Percentiles rank a stretch among this genome's conserved stretches.
Conservation (phyloP, 1,140 invertebrate genomes). For the Heliconius melpomene region DNA sequence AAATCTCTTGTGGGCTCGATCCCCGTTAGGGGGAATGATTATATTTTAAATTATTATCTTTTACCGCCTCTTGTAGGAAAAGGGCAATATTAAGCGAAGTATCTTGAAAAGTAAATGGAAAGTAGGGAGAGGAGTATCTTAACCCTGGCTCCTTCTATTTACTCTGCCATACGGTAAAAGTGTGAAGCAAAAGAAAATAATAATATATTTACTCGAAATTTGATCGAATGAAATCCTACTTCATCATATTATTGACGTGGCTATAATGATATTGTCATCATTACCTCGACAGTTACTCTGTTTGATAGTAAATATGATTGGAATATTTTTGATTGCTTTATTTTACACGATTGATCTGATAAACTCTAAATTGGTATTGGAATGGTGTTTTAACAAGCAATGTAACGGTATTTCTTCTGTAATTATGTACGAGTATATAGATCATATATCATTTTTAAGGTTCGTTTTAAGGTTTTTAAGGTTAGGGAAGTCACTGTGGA, state of each 20-base stretch:
- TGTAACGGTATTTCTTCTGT: not conserved
- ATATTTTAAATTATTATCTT: too few relatives aligned
- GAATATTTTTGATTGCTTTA: slow-evolving; percentile 12
- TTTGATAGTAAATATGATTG: slow-evolving; percentile 9
- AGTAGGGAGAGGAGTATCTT: too few relatives aligned
- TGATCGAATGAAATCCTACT: not conserved
- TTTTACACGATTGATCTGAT: slow-evolving; percentile 1
- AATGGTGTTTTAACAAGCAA: slow-evolving; percentile 10
- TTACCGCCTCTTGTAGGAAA: too few relatives aligned
- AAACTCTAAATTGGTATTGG: slow-evolving; percentile 10
- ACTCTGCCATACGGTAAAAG: too few relatives aligned
- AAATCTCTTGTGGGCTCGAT: too few relatives aligned
- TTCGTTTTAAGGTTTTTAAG: too few relatives aligned
- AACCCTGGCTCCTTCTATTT: too few relatives aligned
- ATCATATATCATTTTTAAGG: not conserved
- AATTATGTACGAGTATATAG: not conserved
- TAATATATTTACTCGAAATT: not conserved
- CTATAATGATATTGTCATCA: slow-evolving; percentile 6
- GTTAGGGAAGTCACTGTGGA: not conserved
- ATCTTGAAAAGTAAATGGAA: too few relatives aligned
- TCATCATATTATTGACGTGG: not conserved
- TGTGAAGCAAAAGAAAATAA: too few relatives aligned
- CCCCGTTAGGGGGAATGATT: too few relatives aligned
- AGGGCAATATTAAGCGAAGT: too few relatives aligned
- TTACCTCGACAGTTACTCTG: not conserved